Percentiles rank a stretch among this genome's conserved stretches.
Conservation (phyloP, 2,797 vertebrate genomes). For the Tolypeutes matacus region DNA sequence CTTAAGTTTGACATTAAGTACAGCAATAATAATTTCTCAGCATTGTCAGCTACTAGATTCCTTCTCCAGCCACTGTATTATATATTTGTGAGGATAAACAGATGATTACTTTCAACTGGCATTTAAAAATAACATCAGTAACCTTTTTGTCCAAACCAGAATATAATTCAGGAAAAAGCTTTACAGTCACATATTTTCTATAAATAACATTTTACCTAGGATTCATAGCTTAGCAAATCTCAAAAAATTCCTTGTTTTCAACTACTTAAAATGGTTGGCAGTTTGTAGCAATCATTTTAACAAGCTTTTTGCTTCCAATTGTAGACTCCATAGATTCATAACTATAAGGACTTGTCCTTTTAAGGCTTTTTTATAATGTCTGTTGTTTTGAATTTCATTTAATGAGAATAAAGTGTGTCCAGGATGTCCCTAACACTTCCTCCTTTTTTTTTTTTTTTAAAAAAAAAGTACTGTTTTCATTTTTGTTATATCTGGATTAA, state of each 20-base stretch:
- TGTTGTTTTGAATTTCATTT: slow-evolving; percentile 35
- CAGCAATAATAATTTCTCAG: slow-evolving; percentile 9
- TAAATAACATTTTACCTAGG: slow-evolving; percentile 1
- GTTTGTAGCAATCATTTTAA: slow-evolving; percentile 33
- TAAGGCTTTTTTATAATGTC: background rate
- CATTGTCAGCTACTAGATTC: background rate
- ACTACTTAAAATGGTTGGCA: background rate
- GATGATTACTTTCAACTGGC: background rate
- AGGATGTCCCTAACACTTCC: slow-evolving; percentile 34
- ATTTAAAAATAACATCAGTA: slow-evolving; percentile 30
- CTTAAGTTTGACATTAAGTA: slow-evolving; percentile 37
- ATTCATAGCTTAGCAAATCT: slow-evolving; percentile 53
- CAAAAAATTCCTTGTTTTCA: slow-evolving; percentile 7
- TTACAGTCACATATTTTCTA: slow-evolving; percentile 55
- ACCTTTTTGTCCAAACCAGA: background rate
- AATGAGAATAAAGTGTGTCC: slow-evolving; percentile 46
- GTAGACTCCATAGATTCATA: slow-evolving; percentile 31
- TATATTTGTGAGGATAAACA: background rate
- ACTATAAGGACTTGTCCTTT: slow-evolving; percentile 15
- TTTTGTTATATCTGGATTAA: slow-evolving; percentile 62
- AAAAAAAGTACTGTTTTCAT: slow-evolving; percentile 31
- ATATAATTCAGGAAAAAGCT: slow-evolving; percentile 1
- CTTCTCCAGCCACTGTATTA: background rate
- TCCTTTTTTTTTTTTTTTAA: slow-evolving; percentile 32
- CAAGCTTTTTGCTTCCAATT: slow-evolving; percentile 36